These are phyloP conservation scores for Stomorhina lunata DNA, from an alignment of 2,888 invertebrate species.

Conservation along the genomic window DNA sequence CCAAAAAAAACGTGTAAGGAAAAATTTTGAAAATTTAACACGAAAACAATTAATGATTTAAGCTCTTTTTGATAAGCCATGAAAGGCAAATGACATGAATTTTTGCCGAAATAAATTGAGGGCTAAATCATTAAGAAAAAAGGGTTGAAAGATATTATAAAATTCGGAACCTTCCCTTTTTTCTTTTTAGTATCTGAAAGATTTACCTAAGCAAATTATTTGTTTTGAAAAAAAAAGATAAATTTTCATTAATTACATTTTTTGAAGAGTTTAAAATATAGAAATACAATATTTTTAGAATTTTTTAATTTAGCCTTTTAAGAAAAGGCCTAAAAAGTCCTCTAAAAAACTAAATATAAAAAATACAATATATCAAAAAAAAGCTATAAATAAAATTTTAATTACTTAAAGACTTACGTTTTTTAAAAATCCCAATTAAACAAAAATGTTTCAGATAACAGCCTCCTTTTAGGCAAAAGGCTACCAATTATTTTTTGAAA, in stretches of 20 bases:
- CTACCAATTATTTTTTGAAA: slow-evolving; percentile 38
- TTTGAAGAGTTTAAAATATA: too few relatives aligned
- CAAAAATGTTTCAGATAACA: too few relatives aligned
- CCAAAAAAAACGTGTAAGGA: neutral
- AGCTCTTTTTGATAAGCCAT: slow-evolving; percentile 21
- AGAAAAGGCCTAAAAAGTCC: too few relatives aligned
- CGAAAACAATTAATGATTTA: slow-evolving; percentile 43
- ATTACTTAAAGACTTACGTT: neutral
- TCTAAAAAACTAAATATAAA: neutral
- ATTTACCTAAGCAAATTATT: slow-evolving; percentile 2
- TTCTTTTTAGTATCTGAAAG: too few relatives aligned
- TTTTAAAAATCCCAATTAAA: too few relatives aligned
- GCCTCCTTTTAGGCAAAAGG: too few relatives aligned
- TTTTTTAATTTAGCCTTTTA: too few relatives aligned
- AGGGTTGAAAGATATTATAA: neutral
- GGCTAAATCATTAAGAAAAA: too few relatives aligned
- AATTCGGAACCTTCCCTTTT: neutral
- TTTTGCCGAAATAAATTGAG: neutral
- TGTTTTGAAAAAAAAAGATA: neutral
- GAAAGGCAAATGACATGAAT: neutral
- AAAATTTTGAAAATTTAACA: neutral
- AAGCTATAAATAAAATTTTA: slow-evolving; percentile 1
- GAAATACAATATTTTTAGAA: too few relatives aligned
- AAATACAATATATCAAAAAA: neutral
- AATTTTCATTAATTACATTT: slow-evolving; percentile 27